phyloP scores from a whole-genome alignment of 2,888 invertebrate genomes.

The Esperia sulphurella region DNA sequence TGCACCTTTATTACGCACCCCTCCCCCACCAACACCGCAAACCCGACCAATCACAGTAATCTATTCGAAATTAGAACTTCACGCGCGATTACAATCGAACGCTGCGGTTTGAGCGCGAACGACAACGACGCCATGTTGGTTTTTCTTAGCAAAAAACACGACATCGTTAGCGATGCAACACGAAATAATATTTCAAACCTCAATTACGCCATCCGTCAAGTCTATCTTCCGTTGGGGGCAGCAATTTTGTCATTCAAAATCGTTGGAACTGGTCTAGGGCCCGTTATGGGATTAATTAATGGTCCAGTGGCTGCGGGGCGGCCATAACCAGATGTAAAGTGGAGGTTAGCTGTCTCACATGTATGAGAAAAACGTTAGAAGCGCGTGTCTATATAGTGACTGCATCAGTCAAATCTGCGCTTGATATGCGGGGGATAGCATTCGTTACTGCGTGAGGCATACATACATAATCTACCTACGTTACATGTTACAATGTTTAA shows the following conservation, averaged over 20 bases:
- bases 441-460: constrained; percentile 52
- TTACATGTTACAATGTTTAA: constrained; percentile 11
- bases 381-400: constrained; percentile 61
- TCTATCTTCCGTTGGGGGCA: constrained; percentile 35
- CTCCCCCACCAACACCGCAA: constrained; percentile 21
- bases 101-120: constrained; percentile 36
- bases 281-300: constrained; percentile 66
- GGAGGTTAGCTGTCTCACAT: constrained; percentile 36
- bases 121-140: constrained; percentile 15
- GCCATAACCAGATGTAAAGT: constrained; percentile 60
- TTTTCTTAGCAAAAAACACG: constrained; percentile 19
- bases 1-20: constrained; percentile 39
- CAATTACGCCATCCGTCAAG: constrained; percentile 62
- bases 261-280: constrained; percentile 39
- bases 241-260: constrained; percentile 68
- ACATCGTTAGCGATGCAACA: constrained; percentile 41
- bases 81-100: constrained; percentile 46
- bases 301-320: constrained; percentile 33
- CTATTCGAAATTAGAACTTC: constrained; percentile 60
- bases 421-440: constrained; percentile 61
- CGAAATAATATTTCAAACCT: constrained; percentile 55
- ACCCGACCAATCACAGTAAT: constrained; percentile 57
- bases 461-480: constrained; percentile 41
- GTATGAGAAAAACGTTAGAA: constrained; percentile 55
- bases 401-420: constrained; percentile 68